phyloP scores from a whole-genome alignment of 2,888 invertebrate species.

The Sylvicola cinctus region DNA sequence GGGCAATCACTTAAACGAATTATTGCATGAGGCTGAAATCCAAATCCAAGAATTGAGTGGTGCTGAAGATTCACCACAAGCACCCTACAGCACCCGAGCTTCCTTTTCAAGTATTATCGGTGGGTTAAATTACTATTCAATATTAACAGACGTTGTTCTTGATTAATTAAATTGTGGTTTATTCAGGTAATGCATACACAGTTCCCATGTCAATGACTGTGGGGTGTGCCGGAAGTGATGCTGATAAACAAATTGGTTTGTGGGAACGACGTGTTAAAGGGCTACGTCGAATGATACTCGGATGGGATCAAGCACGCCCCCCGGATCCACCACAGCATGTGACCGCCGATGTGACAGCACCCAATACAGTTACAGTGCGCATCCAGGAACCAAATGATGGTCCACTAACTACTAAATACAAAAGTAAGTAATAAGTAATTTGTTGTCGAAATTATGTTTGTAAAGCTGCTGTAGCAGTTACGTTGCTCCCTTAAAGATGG shows the following conservation, averaged over 20 bases:
- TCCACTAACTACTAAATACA: conserved; percentile 75
- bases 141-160: background rate
- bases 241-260: conserved; percentile 64
- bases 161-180: background rate
- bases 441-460: too few relatives aligned
- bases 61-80: conserved; percentile 23
- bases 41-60: conserved; percentile 60
- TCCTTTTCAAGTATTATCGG: conserved; percentile 35
- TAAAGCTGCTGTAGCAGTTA: too few relatives aligned
- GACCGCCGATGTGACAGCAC: conserved; percentile 42
- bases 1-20: conserved; percentile 50
- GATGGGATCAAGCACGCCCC: conserved; percentile 69
- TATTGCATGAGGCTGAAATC: conserved; percentile 66
- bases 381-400: conserved; percentile 58
- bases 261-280: conserved; percentile 53
- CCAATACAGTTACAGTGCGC: conserved; percentile 36
- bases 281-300: conserved; percentile 47
- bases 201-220: conserved; percentile 27
- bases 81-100: conserved; percentile 26
- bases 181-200: conserved; percentile 16
- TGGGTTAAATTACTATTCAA: conserved; percentile 10
- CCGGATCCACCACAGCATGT: conserved; percentile 69
- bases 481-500: too few relatives aligned
- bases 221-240: conserved; percentile 52
- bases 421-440: conserved; percentile 34